Conservation (phyloP, 1,140 invertebrate genomes). For the Fopius arisanus region DNA sequence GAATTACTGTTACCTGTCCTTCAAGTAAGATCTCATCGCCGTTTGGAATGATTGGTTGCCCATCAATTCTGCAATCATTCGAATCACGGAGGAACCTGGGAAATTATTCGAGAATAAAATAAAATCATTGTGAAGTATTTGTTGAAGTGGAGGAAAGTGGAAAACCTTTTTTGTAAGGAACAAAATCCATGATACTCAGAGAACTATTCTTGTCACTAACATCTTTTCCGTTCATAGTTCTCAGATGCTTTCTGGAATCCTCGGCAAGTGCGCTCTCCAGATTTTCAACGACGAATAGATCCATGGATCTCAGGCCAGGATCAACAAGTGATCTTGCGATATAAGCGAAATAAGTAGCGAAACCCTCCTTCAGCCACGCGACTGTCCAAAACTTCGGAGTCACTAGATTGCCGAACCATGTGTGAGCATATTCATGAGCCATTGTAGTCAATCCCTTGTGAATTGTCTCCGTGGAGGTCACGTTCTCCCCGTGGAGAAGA, state of each 20-base stretch:
- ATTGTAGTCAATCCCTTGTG: slow-evolving; percentile 73
- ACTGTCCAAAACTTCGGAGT: slow-evolving; percentile 80
- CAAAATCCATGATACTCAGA: slow-evolving; percentile 78
- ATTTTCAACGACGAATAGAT: slow-evolving; percentile 78
- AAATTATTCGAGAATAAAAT: not conserved
- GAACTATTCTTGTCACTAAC: slow-evolving; percentile 79
- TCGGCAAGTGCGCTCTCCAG: slow-evolving; percentile 67
- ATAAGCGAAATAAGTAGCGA: slow-evolving; percentile 79
- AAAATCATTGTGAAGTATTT: not conserved
- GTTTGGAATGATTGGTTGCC: slow-evolving; percentile 70
- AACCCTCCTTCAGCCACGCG: slow-evolving; percentile 86
- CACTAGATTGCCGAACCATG: slow-evolving; percentile 83
- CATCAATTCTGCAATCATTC: slow-evolving; percentile 78
- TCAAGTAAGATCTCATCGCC: slow-evolving; percentile 70
- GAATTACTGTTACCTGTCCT: slow-evolving; percentile 55
- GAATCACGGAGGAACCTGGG: slow-evolving; percentile 73
- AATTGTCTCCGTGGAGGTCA: slow-evolving; percentile 68
- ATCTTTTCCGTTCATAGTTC: slow-evolving; percentile 77
- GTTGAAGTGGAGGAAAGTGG: not conserved
- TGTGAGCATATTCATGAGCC: slow-evolving; percentile 85
- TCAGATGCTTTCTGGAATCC: slow-evolving; percentile 74
- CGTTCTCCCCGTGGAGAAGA: slow-evolving; percentile 71
- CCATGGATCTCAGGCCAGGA: slow-evolving; percentile 79
- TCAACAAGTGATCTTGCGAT: slow-evolving; percentile 66
- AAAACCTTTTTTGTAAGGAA: slow-evolving; percentile 79